phyloP scores from a whole-genome alignment of 2,888 invertebrate species.

The Achlya flavicornis region DNA sequence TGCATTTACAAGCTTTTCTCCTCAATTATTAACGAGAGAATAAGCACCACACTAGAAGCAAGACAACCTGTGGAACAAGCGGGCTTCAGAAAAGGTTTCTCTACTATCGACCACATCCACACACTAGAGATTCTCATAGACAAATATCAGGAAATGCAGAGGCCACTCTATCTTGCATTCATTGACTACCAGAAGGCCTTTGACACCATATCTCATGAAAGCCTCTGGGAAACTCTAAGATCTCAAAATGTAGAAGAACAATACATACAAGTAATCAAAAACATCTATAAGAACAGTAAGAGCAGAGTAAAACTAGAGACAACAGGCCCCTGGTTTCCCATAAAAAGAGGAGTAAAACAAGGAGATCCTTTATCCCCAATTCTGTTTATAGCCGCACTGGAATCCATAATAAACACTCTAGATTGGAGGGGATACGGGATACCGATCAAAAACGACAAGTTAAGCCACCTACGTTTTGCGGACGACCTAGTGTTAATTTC shows the following conservation, averaged over 20 bases:
- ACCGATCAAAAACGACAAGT: background rate
- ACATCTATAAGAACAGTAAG: background rate
- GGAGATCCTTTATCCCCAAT: background rate
- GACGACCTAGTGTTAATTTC: background rate
- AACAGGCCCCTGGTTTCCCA: background rate
- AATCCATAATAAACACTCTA: background rate
- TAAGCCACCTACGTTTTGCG: background rate
- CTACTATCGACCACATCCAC: constrained; percentile 21
- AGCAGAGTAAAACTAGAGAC: background rate
- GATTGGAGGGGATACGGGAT: background rate
- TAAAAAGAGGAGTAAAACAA: background rate
- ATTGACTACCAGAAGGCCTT: too few relatives aligned
- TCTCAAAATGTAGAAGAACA: background rate
- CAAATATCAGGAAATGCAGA: constrained; percentile 15
- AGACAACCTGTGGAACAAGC: constrained; percentile 18
- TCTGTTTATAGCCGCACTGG: background rate
- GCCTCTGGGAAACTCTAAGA: too few relatives aligned
- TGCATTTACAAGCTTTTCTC: background rate
- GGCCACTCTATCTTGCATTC: background rate
- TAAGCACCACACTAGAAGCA: background rate
- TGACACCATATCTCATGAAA: too few relatives aligned
- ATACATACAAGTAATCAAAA: background rate
- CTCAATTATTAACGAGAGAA: background rate
- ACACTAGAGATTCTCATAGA: constrained; percentile 11
- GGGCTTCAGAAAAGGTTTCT: constrained; percentile 18